phyloP scores from a whole-genome alignment of 2,888 invertebrate genomes.

The Drosophila algonquin region DNA sequence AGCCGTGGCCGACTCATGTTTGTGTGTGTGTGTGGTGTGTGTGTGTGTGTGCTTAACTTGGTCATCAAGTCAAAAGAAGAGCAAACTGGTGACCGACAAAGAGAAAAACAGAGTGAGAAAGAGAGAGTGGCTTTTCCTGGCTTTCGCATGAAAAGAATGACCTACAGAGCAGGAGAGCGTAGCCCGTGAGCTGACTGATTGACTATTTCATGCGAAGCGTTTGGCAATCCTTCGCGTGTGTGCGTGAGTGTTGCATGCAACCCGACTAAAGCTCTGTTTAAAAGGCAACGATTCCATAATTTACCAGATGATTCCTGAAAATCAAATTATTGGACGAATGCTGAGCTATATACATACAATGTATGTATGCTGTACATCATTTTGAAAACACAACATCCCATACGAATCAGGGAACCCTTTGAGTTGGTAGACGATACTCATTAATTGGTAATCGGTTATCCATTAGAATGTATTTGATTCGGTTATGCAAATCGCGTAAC shows the following conservation, averaged over 20 bases:
- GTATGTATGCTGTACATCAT: too few species aligned
- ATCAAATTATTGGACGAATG: neutral
- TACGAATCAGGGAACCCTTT: too few species aligned
- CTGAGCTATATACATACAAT: too few species aligned
- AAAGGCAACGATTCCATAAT: constrained; percentile 7
- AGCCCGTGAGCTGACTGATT: too few species aligned
- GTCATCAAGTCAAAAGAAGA: constrained; percentile 47
- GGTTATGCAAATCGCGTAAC: too few species aligned
- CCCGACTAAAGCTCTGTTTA: constrained; percentile 17
- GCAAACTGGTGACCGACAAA: constrained; percentile 7
- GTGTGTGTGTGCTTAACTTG: constrained; percentile 45
- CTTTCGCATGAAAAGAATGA: neutral
- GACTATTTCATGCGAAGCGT: too few species aligned
- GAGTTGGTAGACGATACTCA: too few species aligned
- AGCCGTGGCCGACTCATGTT: constrained; percentile 9
- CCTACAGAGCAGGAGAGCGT: neutral
- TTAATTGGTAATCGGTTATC: too few species aligned
- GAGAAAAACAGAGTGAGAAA: neutral
- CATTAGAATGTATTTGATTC: too few species aligned
- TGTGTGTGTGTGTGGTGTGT: constrained; percentile 45
- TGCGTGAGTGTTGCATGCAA: constrained; percentile 3
- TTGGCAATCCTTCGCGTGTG: constrained; percentile 6
- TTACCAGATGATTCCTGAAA: constrained; percentile 8
- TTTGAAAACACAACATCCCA: too few species aligned
- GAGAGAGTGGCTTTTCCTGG: neutral